These are phyloP conservation scores for Drosophila eugracilis DNA, from an alignment of 1,140 invertebrate species.

Conservation along the genomic window DNA sequence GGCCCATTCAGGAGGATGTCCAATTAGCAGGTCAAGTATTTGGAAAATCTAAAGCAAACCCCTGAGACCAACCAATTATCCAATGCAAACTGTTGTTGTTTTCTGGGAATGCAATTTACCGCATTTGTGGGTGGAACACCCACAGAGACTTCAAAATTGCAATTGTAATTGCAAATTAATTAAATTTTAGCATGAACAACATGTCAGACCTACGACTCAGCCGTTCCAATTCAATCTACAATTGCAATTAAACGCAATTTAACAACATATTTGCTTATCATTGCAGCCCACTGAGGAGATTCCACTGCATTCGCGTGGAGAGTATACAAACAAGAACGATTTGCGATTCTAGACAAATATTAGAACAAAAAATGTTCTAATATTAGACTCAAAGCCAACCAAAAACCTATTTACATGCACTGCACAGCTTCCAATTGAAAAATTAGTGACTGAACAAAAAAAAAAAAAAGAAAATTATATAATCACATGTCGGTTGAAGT, in stretches of 20 bases:
- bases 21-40: slow-evolving; percentile 30
- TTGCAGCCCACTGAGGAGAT: background rate
- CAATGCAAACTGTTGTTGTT: slow-evolving; percentile 2
- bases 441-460: slow-evolving; percentile 20
- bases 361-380: slow-evolving; percentile 13
- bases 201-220: slow-evolving; percentile 10
- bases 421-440: slow-evolving; percentile 29
- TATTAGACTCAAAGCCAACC: slow-evolving; percentile 19
- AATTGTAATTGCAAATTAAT: slow-evolving; percentile 73
- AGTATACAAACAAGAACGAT: slow-evolving; percentile 11
- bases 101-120: slow-evolving; percentile 8
- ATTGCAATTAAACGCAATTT: slow-evolving; percentile 55
- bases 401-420: slow-evolving; percentile 8
- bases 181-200: slow-evolving; percentile 43
- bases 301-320: slow-evolving; percentile 16
- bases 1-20: background rate
- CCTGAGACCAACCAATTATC: slow-evolving; percentile 7
- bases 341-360: slow-evolving; percentile 14
- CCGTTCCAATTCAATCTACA: slow-evolving; percentile 25
- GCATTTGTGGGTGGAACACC: background rate
- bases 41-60: slow-evolving; percentile 2
- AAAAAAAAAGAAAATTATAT: slow-evolving; percentile 40
- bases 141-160: slow-evolving; percentile 19
- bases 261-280: slow-evolving; percentile 29
- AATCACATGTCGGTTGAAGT: slow-evolving; percentile 19